Evolutionary conservation across 1,140 invertebrate genomes (phyloP).

Genomic region (Trinorchestia longiramus): DNA sequence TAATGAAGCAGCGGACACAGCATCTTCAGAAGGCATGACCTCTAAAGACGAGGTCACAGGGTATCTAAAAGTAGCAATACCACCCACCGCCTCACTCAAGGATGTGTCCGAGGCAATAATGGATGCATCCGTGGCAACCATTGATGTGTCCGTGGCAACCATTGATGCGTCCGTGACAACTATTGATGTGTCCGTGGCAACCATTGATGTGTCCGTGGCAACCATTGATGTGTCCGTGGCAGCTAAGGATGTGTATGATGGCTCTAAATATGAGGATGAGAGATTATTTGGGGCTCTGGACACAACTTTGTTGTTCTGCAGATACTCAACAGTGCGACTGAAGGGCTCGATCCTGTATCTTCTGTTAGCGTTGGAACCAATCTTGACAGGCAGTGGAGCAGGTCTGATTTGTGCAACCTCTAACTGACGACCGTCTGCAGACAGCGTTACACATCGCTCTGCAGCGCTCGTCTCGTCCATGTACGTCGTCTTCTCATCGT

Average conservation of each 20-base stretch:
- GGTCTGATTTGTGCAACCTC: conserved; percentile 18
- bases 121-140: neutral
- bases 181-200: neutral
- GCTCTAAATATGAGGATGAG: neutral
- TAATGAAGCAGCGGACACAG: neutral
- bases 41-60: neutral
- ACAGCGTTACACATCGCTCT: conserved; percentile 8
- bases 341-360: conserved; percentile 10
- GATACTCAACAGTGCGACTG: conserved; percentile 41
- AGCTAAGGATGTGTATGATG: neutral
- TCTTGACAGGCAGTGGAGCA: conserved; percentile 24
- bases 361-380: neutral
- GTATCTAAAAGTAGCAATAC: neutral
- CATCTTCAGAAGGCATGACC: neutral
- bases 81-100: neutral
- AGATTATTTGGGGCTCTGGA: neutral
- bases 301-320: neutral
- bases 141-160: neutral
- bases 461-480: conserved; percentile 33
- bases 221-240: neutral
- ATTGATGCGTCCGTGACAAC: neutral
- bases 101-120: neutral
- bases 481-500: neutral
- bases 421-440: conserved; percentile 11
- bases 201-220: neutral